Evolutionary conservation across 2,113 vertebrate species (phyloP).

Genomic region (Halichoerus grypus): DNA sequence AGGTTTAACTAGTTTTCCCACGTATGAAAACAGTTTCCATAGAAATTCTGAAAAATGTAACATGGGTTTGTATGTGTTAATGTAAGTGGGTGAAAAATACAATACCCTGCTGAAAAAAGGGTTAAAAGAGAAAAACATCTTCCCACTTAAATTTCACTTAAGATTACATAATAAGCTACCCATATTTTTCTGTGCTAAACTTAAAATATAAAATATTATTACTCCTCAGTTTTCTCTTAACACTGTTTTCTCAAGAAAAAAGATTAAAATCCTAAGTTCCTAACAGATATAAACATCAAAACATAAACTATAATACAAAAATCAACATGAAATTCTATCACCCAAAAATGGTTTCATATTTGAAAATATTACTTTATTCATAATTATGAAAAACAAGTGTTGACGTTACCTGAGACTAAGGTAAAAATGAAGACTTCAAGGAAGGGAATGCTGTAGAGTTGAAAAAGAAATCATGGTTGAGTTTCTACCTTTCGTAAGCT

Average conservation of each 20-base stretch:
- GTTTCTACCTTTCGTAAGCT: conserved; percentile 75
- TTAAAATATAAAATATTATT: conserved; percentile 43
- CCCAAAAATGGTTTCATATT: conserved; percentile 33
- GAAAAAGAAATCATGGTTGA: conserved; percentile 83
- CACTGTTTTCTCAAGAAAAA: background rate
- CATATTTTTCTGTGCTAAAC: conserved; percentile 22
- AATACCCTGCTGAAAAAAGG: background rate
- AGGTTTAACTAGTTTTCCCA: background rate
- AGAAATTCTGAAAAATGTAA: conserved; percentile 26
- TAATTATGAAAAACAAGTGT: conserved; percentile 56
- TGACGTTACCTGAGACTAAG: conserved; percentile 79
- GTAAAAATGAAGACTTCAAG: conserved; percentile 83
- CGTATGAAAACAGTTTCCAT: conserved; percentile 11
- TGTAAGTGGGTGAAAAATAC: background rate
- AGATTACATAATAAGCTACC: conserved; percentile 43
- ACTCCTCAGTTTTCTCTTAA: conserved; percentile 34
- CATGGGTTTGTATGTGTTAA: background rate
- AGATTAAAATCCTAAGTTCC: conserved; percentile 10
- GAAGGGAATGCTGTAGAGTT: conserved; percentile 79
- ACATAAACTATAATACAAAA: conserved; percentile 47
- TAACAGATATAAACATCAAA: conserved; percentile 46
- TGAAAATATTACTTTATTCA: conserved; percentile 54
- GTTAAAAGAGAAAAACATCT: conserved; percentile 41
- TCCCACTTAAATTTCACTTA: conserved; percentile 59
- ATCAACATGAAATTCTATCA: conserved; percentile 27